A percentile compares a stretch with the other conserved stretches of the same genome.
These are phyloP conservation scores for Mastigias papua DNA, from an alignment of 30 jellyfish, hydroid and myxozoan species.

Conservation along the genomic window DNA sequence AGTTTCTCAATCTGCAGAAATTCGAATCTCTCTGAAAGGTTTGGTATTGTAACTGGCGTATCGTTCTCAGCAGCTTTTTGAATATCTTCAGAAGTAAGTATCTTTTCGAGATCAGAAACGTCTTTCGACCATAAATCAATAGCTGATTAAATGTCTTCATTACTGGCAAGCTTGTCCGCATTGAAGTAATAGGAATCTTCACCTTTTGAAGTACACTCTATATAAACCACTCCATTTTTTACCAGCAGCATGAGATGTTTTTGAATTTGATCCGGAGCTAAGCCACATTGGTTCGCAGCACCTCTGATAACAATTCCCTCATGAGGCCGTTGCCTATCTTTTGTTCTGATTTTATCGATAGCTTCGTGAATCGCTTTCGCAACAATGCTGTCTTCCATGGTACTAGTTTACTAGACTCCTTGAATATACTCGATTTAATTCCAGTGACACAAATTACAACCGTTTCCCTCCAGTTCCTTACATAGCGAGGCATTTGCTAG, in stretches of 20 bases:
- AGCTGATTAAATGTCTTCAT: background rate
- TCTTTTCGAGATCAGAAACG: no score
- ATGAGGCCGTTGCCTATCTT: background rate
- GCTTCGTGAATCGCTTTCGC: background rate
- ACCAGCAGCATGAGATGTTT: conserved; percentile 9
- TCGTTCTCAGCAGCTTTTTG: background rate
- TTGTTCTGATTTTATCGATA: background rate
- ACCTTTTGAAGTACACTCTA: background rate
- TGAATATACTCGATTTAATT: background rate
- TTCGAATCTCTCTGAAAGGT: background rate
- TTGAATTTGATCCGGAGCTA: conserved; percentile 17
- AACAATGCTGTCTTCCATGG: background rate
- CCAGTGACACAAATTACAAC: background rate
- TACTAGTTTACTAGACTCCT: background rate
- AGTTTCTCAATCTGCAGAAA: conserved; percentile 14
- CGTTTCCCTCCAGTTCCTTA: no score
- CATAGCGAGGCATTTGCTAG: no score
- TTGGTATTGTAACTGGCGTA: background rate
- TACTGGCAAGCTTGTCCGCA: background rate
- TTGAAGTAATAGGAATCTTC: conserved; percentile 6
- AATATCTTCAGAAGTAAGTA: background rate
- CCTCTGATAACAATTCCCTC: background rate
- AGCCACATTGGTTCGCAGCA: conserved; percentile 2
- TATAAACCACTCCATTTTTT: conserved; percentile 4
- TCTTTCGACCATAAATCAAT: no score